A percentile compares a stretch with the other conserved stretches of the same genome.
Conservation (phyloP, 2,888 invertebrate species). For the Polydrusus pterygomalis region DNA sequence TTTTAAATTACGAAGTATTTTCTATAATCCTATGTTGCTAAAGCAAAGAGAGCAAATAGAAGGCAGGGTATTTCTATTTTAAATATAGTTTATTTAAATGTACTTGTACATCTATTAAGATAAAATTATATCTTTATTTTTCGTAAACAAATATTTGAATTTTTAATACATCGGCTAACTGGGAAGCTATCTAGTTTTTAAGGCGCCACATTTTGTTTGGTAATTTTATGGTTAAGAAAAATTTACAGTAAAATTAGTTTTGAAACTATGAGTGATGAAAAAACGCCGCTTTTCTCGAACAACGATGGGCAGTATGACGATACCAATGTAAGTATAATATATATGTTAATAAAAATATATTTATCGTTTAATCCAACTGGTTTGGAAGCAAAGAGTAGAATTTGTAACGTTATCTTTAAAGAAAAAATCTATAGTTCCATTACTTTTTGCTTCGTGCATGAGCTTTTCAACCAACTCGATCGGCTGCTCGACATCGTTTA, state of each 20-base stretch:
- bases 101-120: constrained; percentile 25
- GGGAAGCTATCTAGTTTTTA: constrained; percentile 23
- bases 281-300: constrained; percentile 40
- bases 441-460: too few relatives aligned
- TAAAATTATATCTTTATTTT: constrained; percentile 45
- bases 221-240: not conserved
- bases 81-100: not conserved
- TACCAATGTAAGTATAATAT: constrained; percentile 41
- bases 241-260: constrained; percentile 10
- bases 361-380: too few relatives aligned
- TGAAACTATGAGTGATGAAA: constrained; percentile 46
- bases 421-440: too few relatives aligned
- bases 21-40: constrained; percentile 47
- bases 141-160: constrained; percentile 46
- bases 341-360: too few relatives aligned
- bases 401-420: too few relatives aligned
- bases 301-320: constrained; percentile 32
- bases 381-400: too few relatives aligned
- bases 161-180: constrained; percentile 16
- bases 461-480: too few relatives aligned
- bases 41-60: constrained; percentile 19
- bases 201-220: not conserved
- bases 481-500: too few relatives aligned
- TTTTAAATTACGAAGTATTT: constrained; percentile 40
- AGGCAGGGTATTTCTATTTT: not conserved